Evolutionary conservation across 2,113 vertebrate species (phyloP), one percentile per base, ranked within the genome.

Genomic region (Colius striatus): DNA sequence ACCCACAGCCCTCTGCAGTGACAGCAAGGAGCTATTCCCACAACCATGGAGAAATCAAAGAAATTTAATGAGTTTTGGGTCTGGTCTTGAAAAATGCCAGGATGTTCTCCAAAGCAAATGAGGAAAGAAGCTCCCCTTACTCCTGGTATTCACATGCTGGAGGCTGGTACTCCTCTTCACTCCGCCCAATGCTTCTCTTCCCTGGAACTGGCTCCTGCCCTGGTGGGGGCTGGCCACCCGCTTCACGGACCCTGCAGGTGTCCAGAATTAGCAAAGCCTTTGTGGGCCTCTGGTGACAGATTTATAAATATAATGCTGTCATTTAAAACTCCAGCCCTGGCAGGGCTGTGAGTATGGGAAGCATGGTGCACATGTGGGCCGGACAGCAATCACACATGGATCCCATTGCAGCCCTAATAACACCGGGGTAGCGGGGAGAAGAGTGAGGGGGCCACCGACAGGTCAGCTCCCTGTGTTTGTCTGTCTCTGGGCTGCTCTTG

Each of bases 61-160:
- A 18, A 0, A 25, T 62, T 71, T 86, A 55, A 53, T 41, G 23
- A 71, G 23, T 9, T 66, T 91, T 85, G 36, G 53, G 60, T 57
- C 36, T 73, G 41, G 17, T n/a, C 9, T 47, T 34, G 74, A 47
- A 73, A 70, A 73, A 66, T 1, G 2, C 23, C 41, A 47, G 32
- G 8, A 13, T 70, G 16, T 34, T 22, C 38, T 83, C 71, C 43
- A 26, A 54, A 54, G 14, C 25, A 62, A 51, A 85, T 7, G 20
- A 45, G 62, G 25, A 62, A n/a, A 78, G 27, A 27, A 47, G 19
- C 8, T 79, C 8, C 34, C 55, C 41, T 55, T 30, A n/a, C 30
- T 88, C 41, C 25, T 1, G 2, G 10, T 0, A 0, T 20, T 57
- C 1, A 0, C 0, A 0, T 61, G 50, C 25, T 4, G 0, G 1